Evolutionary conservation across 2,888 invertebrate species (phyloP), one percentile per base, ranked within the genome.

Genomic region (Heteropelma amictum): DNA sequence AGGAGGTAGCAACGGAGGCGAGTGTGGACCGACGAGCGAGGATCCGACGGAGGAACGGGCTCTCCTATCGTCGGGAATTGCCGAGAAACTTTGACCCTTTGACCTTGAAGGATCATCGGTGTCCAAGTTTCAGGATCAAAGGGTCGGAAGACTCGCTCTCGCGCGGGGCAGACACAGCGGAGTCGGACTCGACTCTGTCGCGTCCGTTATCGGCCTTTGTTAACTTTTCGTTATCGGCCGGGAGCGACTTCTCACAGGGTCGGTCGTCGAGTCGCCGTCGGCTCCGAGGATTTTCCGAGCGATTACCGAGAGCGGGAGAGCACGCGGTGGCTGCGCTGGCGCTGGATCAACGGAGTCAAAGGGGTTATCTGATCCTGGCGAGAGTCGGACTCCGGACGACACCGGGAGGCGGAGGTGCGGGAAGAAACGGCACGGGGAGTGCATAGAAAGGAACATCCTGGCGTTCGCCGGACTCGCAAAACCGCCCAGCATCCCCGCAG

Each of bases 351-450:
- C 42, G n/a, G 10, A 42, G 60, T 40, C 60, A 61, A 71, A 63
- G 23, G 54, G 35, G 23, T 64, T 64, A 64, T 71, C 71, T 58
- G 71, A 64, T 64, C 64, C 49, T 49, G 56, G 71, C 40, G 14
- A 64, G 64, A 64, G 26, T 70, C 45, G 64, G 63, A 10, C 30
- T 26, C 5, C n/a, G 60, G 6, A 19, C 26, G 28, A 33, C 30
- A 60, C 38, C 38, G 33, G n/a, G 21, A 8, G 7, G 47, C 14
- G 33, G 45, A 47, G 12, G 6, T 7, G 5, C 21, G 7, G 19
- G 12, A 21, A 21, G 38, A 28, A 21, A 10, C 33, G 7, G 30
- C 54, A 19, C 8, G n/a, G 21, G 21, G 4, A 19, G 10, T 21
- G 10, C 28, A 1, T 30, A 33, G 38, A 23, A n/a, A 30, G 19